Conservation (phyloP, 2,888 invertebrate species). For the Cantharis flavilabris region DNA sequence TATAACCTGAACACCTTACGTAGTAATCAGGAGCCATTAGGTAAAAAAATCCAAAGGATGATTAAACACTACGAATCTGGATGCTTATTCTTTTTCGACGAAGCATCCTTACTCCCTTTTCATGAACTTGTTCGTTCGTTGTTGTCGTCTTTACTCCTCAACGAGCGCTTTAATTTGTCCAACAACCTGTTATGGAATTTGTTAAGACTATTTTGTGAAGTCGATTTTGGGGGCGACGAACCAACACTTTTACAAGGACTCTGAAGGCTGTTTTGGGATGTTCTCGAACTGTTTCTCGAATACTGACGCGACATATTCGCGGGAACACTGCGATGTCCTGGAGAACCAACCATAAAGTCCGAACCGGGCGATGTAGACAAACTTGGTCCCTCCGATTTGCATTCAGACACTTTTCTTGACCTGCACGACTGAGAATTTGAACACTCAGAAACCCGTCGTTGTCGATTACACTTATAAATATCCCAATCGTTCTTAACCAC, state of each 20-base stretch:
- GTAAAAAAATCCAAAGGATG: slow-evolving; percentile 1
- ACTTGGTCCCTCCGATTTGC: slow-evolving; percentile 74
- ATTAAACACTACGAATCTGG: slow-evolving; percentile 17
- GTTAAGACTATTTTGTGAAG: slow-evolving; percentile 66
- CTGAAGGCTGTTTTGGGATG: slow-evolving; percentile 66
- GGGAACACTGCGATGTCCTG: slow-evolving; percentile 71
- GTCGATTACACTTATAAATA: slow-evolving; percentile 84
- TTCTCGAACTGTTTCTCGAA: slow-evolving; percentile 64
- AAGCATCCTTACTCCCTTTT: slow-evolving; percentile 23
- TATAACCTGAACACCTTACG: slow-evolving; percentile 37
- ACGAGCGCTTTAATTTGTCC: slow-evolving; percentile 76
- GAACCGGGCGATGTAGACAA: slow-evolving; percentile 69
- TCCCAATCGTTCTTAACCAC: slow-evolving; percentile 93
- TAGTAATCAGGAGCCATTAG: slow-evolving; percentile 25
- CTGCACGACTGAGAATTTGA: slow-evolving; percentile 66
- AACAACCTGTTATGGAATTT: slow-evolving; percentile 81
- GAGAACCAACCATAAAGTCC: slow-evolving; percentile 60
- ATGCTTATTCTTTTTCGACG: slow-evolving; percentile 5
- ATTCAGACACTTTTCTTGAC: slow-evolving; percentile 75
- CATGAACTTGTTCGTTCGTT: slow-evolving; percentile 29
- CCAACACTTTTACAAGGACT: slow-evolving; percentile 72
- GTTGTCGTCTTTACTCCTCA: slow-evolving; percentile 60
- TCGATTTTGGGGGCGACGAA: slow-evolving; percentile 66
- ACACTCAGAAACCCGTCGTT: slow-evolving; percentile 76
- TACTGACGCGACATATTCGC: slow-evolving; percentile 61